Evolutionary conservation across 2,888 invertebrate genomes (phyloP).

Genomic region (Tetragonula carbonaria): DNA sequence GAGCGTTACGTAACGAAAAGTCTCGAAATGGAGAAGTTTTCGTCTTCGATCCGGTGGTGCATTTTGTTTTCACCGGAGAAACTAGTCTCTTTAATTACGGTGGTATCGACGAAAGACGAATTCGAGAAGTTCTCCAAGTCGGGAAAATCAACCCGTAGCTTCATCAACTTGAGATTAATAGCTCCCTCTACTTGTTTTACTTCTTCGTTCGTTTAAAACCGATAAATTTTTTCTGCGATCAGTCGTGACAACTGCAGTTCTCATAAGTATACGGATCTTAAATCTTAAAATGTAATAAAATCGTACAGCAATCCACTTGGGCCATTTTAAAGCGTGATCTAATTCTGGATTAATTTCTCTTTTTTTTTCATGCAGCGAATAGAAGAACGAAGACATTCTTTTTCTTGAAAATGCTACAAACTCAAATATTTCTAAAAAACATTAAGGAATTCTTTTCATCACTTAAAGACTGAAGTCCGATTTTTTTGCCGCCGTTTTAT

Average conservation of each 20-base stretch:
- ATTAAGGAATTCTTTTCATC: too few species aligned
- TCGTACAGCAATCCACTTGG: background rate
- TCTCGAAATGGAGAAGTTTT: conserved; percentile 43
- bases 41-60: conserved; percentile 47
- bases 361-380: too few species aligned
- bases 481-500: too few species aligned
- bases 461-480: too few species aligned
- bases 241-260: conserved; percentile 41
- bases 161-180: conserved; percentile 71
- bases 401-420: too few species aligned
- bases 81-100: conserved; percentile 65
- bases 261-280: too few species aligned
- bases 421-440: too few species aligned
- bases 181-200: conserved; percentile 62
- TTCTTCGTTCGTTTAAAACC: conserved; percentile 52
- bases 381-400: too few species aligned
- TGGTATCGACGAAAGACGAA: conserved; percentile 30
- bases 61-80: conserved; percentile 56
- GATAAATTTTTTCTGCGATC: conserved; percentile 71
- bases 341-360: too few species aligned
- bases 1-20: background rate
- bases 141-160: conserved; percentile 56
- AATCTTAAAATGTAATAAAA: too few species aligned
- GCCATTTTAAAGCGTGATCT: too few species aligned
- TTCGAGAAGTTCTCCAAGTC: conserved; percentile 63